Percentiles rank a stretch among this genome's conserved stretches.
Conservation (phyloP, 2,888 invertebrate species). For the Macrosiphum euphorbiae region DNA sequence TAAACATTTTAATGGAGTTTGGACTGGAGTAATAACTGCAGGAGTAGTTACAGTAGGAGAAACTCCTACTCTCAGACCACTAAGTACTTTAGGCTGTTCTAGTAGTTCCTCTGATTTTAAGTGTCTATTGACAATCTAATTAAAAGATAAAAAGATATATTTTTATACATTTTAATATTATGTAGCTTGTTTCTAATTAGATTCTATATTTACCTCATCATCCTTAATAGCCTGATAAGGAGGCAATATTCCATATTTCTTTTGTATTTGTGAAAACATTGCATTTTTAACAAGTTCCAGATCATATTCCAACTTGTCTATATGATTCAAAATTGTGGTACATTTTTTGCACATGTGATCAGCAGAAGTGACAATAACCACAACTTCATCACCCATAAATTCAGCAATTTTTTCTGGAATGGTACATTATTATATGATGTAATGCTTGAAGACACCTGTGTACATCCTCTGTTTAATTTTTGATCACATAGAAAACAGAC, state of each 20-base stretch:
- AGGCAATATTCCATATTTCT: slow-evolving; percentile 67
- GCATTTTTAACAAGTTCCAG: too few relatives aligned
- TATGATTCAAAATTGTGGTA: too few relatives aligned
- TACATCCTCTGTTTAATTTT: too few relatives aligned
- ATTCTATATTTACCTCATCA: slow-evolving; percentile 26
- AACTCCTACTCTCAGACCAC: slow-evolving; percentile 33
- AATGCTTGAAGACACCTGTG: too few relatives aligned
- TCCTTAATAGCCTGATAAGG: slow-evolving; percentile 49
- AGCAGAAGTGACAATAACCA: too few relatives aligned
- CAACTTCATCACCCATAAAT: too few relatives aligned
- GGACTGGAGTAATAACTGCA: background rate
- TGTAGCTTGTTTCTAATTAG: background rate
- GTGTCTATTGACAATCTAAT: slow-evolving; percentile 54
- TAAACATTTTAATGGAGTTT: slow-evolving; percentile 43
- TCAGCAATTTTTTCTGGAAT: too few relatives aligned
- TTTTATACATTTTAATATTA: background rate
- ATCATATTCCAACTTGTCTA: too few relatives aligned
- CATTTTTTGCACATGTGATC: too few relatives aligned
- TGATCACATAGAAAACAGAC: too few relatives aligned
- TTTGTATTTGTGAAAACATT: slow-evolving; percentile 66
- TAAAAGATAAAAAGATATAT: background rate
- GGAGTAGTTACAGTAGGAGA: background rate
- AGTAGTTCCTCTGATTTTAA: slow-evolving; percentile 53
- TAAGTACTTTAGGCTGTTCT: slow-evolving; percentile 47
- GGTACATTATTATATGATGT: too few relatives aligned